Conservation (phyloP, 2,888 invertebrate species). For the Phasia obesa region DNA sequence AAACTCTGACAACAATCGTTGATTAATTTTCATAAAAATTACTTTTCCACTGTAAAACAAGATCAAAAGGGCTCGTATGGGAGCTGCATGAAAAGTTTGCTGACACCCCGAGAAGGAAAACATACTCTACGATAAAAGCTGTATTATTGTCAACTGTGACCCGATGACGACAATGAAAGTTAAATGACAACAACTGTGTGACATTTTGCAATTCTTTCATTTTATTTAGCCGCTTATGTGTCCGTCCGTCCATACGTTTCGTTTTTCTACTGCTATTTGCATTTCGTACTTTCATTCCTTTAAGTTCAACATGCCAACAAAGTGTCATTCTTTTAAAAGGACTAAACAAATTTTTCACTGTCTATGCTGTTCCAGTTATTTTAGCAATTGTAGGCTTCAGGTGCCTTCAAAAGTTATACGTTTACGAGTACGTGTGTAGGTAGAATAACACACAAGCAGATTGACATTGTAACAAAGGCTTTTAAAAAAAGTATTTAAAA, state of each 20-base stretch:
- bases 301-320: constrained; percentile 64
- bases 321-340: constrained; percentile 62
- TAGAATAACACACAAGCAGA: not conserved
- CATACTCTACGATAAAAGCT: constrained; percentile 21
- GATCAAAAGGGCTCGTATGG: constrained; percentile 1
- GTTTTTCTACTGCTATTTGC: constrained; percentile 6
- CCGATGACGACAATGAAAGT: constrained; percentile 52
- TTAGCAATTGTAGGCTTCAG: constrained; percentile 53
- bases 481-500: constrained; percentile 64
- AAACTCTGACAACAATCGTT: constrained; percentile 40
- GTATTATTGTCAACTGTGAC: constrained; percentile 57
- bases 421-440: constrained; percentile 8
- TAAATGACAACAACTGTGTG: constrained; percentile 51
- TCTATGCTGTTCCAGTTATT: constrained; percentile 37
- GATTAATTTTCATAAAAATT: constrained; percentile 64
- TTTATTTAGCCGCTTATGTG: constrained; percentile 14
- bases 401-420: constrained; percentile 48
- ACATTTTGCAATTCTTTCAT: constrained; percentile 43
- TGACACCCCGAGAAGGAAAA: not conserved
- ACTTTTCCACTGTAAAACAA: constrained; percentile 33
- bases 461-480: constrained; percentile 29
- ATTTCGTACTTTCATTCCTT: constrained; percentile 44
- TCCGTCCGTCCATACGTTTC: not conserved
- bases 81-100: not conserved
- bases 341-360: constrained; percentile 69